Base-by-base conservation (phyloP, 2,113 vertebrate genomes). In the Bos indicus region DNA sequence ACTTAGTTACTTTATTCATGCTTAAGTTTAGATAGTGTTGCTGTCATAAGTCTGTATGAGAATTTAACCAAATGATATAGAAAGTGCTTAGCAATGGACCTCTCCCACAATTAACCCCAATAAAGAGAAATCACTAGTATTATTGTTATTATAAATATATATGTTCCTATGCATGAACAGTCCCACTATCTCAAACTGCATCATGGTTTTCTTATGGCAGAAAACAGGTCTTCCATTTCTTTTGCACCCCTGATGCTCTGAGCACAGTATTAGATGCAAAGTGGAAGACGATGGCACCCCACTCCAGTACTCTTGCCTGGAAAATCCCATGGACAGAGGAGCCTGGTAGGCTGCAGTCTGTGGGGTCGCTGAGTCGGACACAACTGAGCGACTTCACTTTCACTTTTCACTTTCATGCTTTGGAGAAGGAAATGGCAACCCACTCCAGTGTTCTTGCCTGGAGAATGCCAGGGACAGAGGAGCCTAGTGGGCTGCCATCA, bases 151-250 rank as follows among this genome's bases (percentile, higher is more conserved):
- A 15, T 57, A n/a, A 62, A 25, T 48, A 13, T 15, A 46, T 11
- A 40, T 4, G 17, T 74, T 43, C 40, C 28, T 78, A 17, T 48
- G 36, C 33, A 56, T 1, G 2, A 3, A 74, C 43, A 43, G 4
- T 90, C 85, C 80, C 57, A 80, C 62, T 85, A 26, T 81, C 15
- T 93, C 77, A 64, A 89, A 28, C 21, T 48, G 46, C 52, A 56
- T 36, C 26, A 84, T 13, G 7, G 1, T 28, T 43, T 14, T 52
- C 77, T 80, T 46, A 26, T 8, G 30, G 19, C 30, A 92, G 54
- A 52, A 85, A 82, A 82, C 10, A 60, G 4, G 14, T 19, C 36
- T 94, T 30, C 51, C 8, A 16, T 71, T 90, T 64, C 71, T 81
- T 82, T 93, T 82, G 30, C 3, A 59, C 6, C 7, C 26, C 15